Base-by-base conservation (phyloP, 1,140 invertebrate genomes). In the Drosophila tristis region DNA sequence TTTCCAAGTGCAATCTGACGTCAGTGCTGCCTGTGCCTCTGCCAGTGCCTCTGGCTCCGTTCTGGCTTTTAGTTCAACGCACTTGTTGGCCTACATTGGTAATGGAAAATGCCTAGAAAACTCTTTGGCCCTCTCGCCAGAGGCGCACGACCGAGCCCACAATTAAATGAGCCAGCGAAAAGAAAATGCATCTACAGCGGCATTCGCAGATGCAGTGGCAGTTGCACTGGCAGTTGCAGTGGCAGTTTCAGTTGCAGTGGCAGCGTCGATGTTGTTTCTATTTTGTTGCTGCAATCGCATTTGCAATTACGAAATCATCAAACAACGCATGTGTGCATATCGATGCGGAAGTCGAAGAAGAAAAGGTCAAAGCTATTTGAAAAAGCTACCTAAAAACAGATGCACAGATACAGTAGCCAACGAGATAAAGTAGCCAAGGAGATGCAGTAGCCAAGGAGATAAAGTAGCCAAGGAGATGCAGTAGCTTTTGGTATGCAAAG, bases 21-120 rank as follows among this genome's bases (percentile, higher is more conserved):
- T 63, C 59, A 71, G 60, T 54, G 39, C 64, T 13, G 54, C 42
- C 64, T 47, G 47, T 48, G 44, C 60, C 44, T 6, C 5, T 29
- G 26, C 5, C 26, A 7, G 0, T 7, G 56, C 5, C 54, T 35
- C 16, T 53, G 35, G 49, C 64, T 48, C 51, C 44, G 48, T 64
- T 44, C 26, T 60, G 48, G 56, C 56, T 71, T 54, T 68, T 82
- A 90, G 87, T 90, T 90, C 87, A 90, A 90, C 72, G 87, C 74
- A 90, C 87, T 90, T 84, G 79, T 67, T 90, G 87, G 81, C 87
- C 87, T 87, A 90, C 76, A 90, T 90, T 87, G 79, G 44, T 31
- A 23, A 26, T 48, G 54, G 35, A 67, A 73, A 73, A 60, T 68
- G 57, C 15, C 55, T 55, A 68, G 47, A 76, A 53, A 77, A 63